phyloP scores from a whole-genome alignment of 2,888 invertebrate genomes.

The Heteromurus nitidus region DNA sequence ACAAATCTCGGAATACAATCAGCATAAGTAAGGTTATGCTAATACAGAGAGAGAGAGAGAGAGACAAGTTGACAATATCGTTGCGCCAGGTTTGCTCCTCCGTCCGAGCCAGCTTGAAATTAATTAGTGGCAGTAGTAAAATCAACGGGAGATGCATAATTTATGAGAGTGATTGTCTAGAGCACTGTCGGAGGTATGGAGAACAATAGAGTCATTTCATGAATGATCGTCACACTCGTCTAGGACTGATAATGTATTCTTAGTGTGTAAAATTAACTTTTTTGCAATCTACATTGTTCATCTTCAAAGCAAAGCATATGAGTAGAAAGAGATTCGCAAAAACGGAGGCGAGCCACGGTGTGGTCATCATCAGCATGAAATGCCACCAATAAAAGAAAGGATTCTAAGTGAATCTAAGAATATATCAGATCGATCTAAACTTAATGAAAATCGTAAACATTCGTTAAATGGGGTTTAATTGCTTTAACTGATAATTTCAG shows the following conservation, averaged over 20 bases:
- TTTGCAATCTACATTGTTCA: neutral
- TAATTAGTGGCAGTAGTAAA: conserved; percentile 53
- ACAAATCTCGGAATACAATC: neutral
- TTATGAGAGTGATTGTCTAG: conserved; percentile 34
- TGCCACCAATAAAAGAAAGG: no score
- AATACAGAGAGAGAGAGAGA: no score
- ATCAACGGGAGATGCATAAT: conserved; percentile 48
- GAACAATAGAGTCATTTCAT: conserved; percentile 39
- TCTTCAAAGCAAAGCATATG: neutral
- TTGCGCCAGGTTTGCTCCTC: neutral
- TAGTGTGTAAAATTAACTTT: neutral
- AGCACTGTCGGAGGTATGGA: conserved; percentile 34
- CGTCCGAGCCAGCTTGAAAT: conserved; percentile 14
- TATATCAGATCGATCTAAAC: neutral
- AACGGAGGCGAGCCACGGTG: no score
- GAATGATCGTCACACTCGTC: neutral
- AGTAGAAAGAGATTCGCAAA: neutral
- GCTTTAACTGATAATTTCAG: no score
- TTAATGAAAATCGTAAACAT: neutral
- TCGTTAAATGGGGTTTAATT: no score
- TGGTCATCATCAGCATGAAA: no score
- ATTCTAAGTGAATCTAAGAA: no score
- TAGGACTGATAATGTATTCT: no score
- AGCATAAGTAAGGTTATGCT: neutral
- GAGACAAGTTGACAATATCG: conserved; percentile 5